These are phyloP conservation scores for Pristionchus entomophagus DNA, from an alignment of 2,888 invertebrate genomes.

Conservation along the genomic window DNA sequence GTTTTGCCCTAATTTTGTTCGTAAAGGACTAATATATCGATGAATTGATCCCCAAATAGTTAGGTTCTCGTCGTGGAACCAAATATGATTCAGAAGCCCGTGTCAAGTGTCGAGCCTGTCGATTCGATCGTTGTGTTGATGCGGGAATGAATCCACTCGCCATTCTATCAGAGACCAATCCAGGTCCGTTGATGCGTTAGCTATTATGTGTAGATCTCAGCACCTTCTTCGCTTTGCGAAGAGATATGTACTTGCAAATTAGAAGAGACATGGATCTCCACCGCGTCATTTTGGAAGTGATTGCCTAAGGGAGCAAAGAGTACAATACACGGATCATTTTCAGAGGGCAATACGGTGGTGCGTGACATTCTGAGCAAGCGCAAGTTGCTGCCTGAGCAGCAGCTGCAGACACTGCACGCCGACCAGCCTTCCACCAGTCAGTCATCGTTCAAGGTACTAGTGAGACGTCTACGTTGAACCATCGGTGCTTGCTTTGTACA, in stretches of 20 bases:
- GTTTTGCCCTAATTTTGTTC: no score
- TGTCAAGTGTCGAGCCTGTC: constrained; percentile 76
- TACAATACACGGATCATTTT: not conserved
- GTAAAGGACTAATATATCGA: no score
- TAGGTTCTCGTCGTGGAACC: no score
- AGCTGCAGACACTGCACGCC: not conserved
- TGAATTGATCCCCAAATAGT: no score
- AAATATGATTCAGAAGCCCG: no score
- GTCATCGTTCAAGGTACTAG: not conserved
- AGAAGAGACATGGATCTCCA: no score
- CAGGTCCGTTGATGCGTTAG: not conserved
- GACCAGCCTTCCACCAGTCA: constrained; percentile 13
- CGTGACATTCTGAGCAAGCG: constrained; percentile 36
- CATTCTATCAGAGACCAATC: constrained; percentile 1
- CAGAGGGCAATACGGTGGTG: not conserved
- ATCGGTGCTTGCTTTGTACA: no score
- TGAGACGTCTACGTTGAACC: no score
- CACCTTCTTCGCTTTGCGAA: no score
- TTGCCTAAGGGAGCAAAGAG: no score
- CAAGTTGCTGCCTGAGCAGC: constrained; percentile 8
- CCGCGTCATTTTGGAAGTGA: not conserved
- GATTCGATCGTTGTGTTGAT: constrained; percentile 75
- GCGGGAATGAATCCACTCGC: constrained; percentile 76
- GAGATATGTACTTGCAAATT: no score
- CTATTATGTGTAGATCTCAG: not conserved